Conservation (phyloP, 2,113 vertebrate species). For the Trogon melanurus region DNA sequence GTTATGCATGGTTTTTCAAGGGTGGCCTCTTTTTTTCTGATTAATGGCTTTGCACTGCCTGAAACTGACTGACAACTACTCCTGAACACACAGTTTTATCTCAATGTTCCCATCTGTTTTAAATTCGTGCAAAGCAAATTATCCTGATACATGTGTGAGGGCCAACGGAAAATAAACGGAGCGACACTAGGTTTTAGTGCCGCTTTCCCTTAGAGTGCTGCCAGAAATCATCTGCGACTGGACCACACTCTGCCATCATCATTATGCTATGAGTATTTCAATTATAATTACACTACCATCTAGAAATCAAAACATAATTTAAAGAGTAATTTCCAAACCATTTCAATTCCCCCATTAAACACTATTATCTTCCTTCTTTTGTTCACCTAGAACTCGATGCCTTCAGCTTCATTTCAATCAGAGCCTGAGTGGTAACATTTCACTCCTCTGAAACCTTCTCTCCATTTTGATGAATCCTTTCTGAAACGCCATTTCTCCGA, state of each 20-base stretch:
- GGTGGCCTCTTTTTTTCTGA: neutral
- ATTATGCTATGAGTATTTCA: neutral
- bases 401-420: neutral
- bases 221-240: neutral
- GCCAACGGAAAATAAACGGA: neutral
- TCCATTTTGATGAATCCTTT: neutral
- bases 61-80: neutral
- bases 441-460: neutral
- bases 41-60: neutral
- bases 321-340: neutral
- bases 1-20: neutral
- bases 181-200: neutral
- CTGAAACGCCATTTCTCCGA: neutral
- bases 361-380: neutral
- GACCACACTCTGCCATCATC: neutral
- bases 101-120: neutral
- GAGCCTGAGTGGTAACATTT: neutral
- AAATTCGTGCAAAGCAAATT: neutral
- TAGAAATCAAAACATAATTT: conserved; percentile 19
- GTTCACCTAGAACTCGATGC: neutral
- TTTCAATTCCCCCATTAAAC: neutral
- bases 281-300: neutral
- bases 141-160: neutral
- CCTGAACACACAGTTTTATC: neutral
- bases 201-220: neutral